Evolutionary conservation across 2,888 invertebrate genomes (phyloP), one percentile per base, ranked within the genome.

Genomic region (Diploptera punctata): DNA sequence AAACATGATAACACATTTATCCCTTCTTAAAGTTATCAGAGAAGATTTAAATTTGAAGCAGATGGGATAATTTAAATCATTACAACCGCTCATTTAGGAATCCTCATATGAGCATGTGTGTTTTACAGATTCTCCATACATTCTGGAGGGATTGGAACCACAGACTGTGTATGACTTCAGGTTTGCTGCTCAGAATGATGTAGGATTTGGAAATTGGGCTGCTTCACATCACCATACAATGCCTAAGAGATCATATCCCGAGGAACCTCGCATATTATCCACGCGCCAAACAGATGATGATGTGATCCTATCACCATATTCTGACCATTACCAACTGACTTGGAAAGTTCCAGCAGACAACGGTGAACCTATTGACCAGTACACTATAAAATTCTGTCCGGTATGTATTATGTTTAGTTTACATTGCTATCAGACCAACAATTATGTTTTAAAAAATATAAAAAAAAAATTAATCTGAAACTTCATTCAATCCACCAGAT

Each of bases 301-400:
- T 29, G 85, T 87, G 18, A 85, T 87, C 0, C 81, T 83, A 3
- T 91, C 91, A 49, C 86, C 86, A 52, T 94, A 90, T 81, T 91
- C 91, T 29, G 91, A 93, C 83, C 91, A 90, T 80, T 95, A 90
- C 80, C 93, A 94, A 80, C 82, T 96, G 21, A 87, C 90, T 80
- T 97, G 96, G 96, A 90, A 89, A 78, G 89, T 92, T 67, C 95
- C 96, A 0, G 90, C 91, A 67, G 93, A 96, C 80, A 97, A 97
- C 83, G 97, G 97, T 9, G 94, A 94, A 83, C 92, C 91, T 29
- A 95, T 97, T 79, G 92, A 93, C 80, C 86, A 86, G 82, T 97
- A 95, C 83, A 88, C 91, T 81, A 87, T 97, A 76, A 89, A 87
- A 81, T 93, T 91, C 82, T 95, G 94, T 82, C 89, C 91, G 80